Evolutionary conservation across 2,888 invertebrate genomes (phyloP).

Genomic region (Polietes domitor): DNA sequence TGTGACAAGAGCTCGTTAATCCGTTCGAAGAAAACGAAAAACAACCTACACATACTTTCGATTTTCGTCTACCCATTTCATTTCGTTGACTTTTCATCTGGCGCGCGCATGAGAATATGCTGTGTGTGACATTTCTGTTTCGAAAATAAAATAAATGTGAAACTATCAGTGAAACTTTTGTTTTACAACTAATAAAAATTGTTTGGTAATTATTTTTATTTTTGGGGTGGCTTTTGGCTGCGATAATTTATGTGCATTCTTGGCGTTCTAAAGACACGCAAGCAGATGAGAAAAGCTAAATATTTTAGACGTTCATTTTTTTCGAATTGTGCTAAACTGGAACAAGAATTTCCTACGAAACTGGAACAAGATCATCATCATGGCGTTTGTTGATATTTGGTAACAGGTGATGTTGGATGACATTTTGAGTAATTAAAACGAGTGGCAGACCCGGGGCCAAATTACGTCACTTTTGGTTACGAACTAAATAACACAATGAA

Average conservation of each 20-base stretch:
- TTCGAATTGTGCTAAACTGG: background rate
- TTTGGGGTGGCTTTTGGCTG: background rate
- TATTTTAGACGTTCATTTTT: background rate
- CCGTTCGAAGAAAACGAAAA: too few relatives aligned
- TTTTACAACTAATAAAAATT: slow-evolving; percentile 21
- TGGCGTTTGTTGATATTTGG: too few relatives aligned
- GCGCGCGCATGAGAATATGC: background rate
- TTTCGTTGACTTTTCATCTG: background rate
- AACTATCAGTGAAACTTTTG: background rate
- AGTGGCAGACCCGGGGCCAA: too few relatives aligned
- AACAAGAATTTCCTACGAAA: background rate
- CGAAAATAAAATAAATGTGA: background rate
- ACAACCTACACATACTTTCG: slow-evolving; percentile 34
- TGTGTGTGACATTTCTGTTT: background rate
- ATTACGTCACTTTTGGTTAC: too few relatives aligned
- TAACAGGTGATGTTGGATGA: too few relatives aligned
- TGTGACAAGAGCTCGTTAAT: slow-evolving; percentile 44
- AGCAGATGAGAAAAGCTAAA: background rate
- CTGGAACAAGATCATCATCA: background rate
- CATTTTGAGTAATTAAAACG: too few relatives aligned
- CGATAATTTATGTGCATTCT: background rate
- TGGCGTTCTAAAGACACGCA: background rate
- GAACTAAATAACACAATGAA: too few relatives aligned
- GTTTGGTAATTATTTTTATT: slow-evolving; percentile 8
- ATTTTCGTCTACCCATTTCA: background rate